phyloP scores from a whole-genome alignment of 2,888 invertebrate species.

The Perizoma affinitatum region DNA sequence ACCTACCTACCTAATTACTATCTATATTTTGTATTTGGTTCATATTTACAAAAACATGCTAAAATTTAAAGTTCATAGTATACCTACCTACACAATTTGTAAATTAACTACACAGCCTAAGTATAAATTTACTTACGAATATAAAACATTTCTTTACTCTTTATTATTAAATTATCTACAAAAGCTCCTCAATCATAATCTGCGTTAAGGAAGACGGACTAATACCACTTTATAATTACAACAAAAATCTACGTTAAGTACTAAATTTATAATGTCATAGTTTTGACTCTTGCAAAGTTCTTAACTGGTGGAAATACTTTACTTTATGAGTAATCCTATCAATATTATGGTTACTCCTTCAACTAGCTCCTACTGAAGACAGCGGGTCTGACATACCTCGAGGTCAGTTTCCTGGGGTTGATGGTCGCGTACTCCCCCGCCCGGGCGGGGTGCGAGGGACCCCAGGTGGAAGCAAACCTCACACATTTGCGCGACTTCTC shows the following conservation, averaged over 20 bases:
- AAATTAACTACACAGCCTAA: constrained; percentile 19
- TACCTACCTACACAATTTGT: no score
- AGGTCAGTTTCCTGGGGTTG: constrained; percentile 53
- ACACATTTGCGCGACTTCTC: constrained; percentile 34
- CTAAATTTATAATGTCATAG: no score
- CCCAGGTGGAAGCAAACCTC: constrained; percentile 37
- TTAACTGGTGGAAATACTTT: no score
- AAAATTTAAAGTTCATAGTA: background rate
- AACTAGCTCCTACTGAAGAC: constrained; percentile 42
- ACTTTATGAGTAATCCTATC: no score
- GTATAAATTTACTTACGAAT: background rate
- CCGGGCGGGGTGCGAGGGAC: constrained; percentile 31
- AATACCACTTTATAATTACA: no score
- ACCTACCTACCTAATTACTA: background rate
- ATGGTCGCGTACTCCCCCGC: constrained; percentile 56
- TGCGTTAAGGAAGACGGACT: no score
- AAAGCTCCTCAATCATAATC: background rate
- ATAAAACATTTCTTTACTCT: no score
- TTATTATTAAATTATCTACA: constrained; percentile 6
- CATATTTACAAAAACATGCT: constrained; percentile 24
- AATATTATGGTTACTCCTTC: constrained; percentile 3
- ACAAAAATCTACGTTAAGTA: no score
- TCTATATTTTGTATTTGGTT: constrained; percentile 20
- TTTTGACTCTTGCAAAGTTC: no score
- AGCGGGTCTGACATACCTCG: constrained; percentile 48